Evolutionary conservation across 2,797 vertebrate species (phyloP), one percentile per base, ranked within the genome.

Genomic region (Nasua narica): DNA sequence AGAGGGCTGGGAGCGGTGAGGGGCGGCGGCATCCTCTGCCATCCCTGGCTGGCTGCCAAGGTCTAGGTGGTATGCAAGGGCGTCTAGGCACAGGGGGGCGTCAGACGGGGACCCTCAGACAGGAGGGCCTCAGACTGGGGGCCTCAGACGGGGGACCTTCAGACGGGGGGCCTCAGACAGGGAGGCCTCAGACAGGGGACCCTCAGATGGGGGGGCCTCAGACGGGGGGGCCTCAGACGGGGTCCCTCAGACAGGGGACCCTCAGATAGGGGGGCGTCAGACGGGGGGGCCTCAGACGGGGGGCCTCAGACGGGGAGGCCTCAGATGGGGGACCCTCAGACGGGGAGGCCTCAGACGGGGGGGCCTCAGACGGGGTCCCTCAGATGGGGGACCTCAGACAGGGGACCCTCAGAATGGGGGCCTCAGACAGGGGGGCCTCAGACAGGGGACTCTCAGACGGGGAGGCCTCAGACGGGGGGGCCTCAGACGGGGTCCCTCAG

Each of bases 91-190:
- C 62, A 10, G 48, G 25, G 32, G 35, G 46, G 29, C 81, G 10
- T 37, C 7, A 69, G 79, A 70, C 1, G 0, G 32, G 60, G 10
- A 12, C 14, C 32, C 16, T 67, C 18, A 67, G 65, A 67, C 3
- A 0, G 1, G 32, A 32, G 15, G 14, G 6, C 29, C 15, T 65
- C 32, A n/a, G 62, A 65, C 5, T 1, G 19, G 67, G 1, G n/a
- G 5, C 21, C 35, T 40, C 11, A 40, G 35, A 13, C 21, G 0
- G 67, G 35, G 67, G 0, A 35, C 5, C 32, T 3, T 35, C 62
- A 67, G 32, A 67, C 3, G 15, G 52, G 58, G 11, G 29, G 3
- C 32, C 35, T 70, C 35, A 35, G 62, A 35, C 11, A 1, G 7
- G 62, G 62, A 7, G 16, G 62, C 32, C 16, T 67, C 32, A 35